Evolutionary conservation across 1,140 invertebrate genomes (phyloP).

Genomic region (Pogonus chalceus): DNA sequence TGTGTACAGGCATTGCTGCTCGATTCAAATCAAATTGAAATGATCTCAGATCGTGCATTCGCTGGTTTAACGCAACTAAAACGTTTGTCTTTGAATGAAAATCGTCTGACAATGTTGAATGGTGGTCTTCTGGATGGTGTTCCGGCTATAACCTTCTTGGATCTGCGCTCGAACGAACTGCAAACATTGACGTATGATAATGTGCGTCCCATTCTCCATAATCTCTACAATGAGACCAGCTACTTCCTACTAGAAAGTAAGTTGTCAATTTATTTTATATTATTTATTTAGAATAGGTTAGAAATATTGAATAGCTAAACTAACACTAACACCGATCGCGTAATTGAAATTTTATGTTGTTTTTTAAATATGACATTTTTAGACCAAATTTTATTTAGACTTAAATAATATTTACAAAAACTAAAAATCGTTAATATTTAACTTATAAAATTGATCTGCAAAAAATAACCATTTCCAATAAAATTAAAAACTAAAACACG

Average conservation of each 20-base stretch:
- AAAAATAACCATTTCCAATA: too few relatives aligned
- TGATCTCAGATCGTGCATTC: slow-evolving; percentile 57
- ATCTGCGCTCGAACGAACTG: slow-evolving; percentile 60
- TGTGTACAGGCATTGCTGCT: slow-evolving; percentile 54
- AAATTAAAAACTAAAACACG: too few relatives aligned
- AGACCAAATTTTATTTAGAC: too few relatives aligned
- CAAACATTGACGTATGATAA: slow-evolving; percentile 62
- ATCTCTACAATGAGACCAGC: slow-evolving; percentile 54
- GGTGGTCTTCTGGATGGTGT: slow-evolving; percentile 53
- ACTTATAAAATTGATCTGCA: too few relatives aligned
- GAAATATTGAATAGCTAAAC: too few relatives aligned
- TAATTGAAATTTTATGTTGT: too few relatives aligned
- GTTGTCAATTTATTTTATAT: slow-evolving; percentile 28
- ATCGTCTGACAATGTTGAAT: slow-evolving; percentile 54
- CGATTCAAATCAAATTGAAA: slow-evolving; percentile 56
- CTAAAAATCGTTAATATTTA: too few relatives aligned
- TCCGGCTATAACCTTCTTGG: slow-evolving; percentile 52
- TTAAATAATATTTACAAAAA: too few relatives aligned
- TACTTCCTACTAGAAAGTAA: slow-evolving; percentile 67
- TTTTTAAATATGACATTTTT: too few relatives aligned
- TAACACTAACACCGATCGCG: too few relatives aligned
- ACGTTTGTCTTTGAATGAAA: slow-evolving; percentile 58
- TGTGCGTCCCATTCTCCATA: slow-evolving; percentile 59
- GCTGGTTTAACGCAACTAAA: slow-evolving; percentile 55
- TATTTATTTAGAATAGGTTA: too few relatives aligned